Percentiles rank a stretch among this genome's conserved stretches.
These are phyloP conservation scores for Laticauda colubrina DNA, from an alignment of 2,113 vertebrate species.

Conservation along the genomic window DNA sequence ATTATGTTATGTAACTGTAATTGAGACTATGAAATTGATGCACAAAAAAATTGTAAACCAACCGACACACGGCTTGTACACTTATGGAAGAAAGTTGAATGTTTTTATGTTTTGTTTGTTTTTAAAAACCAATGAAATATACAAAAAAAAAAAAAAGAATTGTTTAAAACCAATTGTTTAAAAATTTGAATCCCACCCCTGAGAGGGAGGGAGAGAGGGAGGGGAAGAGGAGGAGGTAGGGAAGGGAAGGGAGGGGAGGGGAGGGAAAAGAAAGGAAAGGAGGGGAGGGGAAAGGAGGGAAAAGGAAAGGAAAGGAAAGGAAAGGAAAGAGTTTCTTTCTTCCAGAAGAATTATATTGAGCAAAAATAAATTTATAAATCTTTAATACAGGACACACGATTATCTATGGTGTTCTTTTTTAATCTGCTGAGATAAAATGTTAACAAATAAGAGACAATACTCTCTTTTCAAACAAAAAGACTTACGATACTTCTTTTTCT, in stretches of 20 bases:
- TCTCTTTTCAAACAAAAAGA: background rate
- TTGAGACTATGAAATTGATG: no score
- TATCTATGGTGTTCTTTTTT: background rate
- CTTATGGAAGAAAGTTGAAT: no score
- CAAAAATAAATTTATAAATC: background rate
- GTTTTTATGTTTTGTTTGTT: no score
- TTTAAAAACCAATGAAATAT: no score
- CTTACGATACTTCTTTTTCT: background rate
- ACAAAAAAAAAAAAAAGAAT: no score
- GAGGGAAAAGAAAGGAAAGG: background rate
- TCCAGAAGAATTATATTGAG: background rate
- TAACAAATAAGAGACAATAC: background rate
- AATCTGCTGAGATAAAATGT: background rate
- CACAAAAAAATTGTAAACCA: no score
- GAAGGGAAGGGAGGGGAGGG: accelerated
- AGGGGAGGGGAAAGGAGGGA: no score
- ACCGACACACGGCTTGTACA: no score
- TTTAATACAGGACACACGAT: background rate
- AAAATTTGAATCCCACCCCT: no score
- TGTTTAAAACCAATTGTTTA: no score
- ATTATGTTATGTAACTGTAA: no score
- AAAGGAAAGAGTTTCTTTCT: background rate
- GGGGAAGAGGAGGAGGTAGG: background rate
- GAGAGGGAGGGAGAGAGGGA: background rate
- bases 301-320: background rate